Percentiles rank a stretch among this genome's conserved stretches.
Evolutionary conservation across 2,797 vertebrate genomes (phyloP).

Genomic region (Chelidonichthys spinosus): DNA sequence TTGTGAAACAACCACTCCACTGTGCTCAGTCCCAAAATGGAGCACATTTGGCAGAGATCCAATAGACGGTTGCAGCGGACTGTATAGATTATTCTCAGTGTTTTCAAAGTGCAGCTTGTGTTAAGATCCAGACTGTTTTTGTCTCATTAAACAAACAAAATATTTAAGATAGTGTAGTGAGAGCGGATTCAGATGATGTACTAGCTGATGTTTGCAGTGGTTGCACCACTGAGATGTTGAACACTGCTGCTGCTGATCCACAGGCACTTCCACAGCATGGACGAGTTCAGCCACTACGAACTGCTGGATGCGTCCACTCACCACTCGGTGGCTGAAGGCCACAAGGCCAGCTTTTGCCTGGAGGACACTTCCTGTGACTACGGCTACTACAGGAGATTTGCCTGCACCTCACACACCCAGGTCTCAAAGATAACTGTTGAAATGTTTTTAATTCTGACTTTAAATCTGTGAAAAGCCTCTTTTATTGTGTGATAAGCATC

Average conservation of each 20-base stretch:
- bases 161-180: constrained; percentile 23
- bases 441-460: background rate
- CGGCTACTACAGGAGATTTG: constrained; percentile 94
- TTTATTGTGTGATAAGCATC: background rate
- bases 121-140: constrained; percentile 51
- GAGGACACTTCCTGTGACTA: constrained; percentile 99
- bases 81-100: constrained; percentile 50
- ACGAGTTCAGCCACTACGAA: constrained; percentile 99
- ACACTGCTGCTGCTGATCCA: constrained; percentile 45
- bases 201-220: constrained; percentile 8
- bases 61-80: constrained; percentile 44
- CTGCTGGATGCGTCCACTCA: constrained; percentile 91
- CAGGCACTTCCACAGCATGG: constrained; percentile 99
- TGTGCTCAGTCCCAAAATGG: constrained; percentile 58
- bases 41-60: constrained; percentile 71
- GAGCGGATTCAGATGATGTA: constrained; percentile 25
- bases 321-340: constrained; percentile 94
- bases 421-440: constrained; percentile 47
- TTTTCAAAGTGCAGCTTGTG: constrained; percentile 57
- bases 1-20: constrained; percentile 60
- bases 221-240: background rate
- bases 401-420: constrained; percentile 93
- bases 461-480: background rate
- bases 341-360: constrained; percentile 99
- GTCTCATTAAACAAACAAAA: constrained; percentile 41